Percentiles rank a stretch among this genome's conserved stretches.
phyloP scores from a whole-genome alignment of 2,888 invertebrate genomes.

The Dromius quadrimaculatus region DNA sequence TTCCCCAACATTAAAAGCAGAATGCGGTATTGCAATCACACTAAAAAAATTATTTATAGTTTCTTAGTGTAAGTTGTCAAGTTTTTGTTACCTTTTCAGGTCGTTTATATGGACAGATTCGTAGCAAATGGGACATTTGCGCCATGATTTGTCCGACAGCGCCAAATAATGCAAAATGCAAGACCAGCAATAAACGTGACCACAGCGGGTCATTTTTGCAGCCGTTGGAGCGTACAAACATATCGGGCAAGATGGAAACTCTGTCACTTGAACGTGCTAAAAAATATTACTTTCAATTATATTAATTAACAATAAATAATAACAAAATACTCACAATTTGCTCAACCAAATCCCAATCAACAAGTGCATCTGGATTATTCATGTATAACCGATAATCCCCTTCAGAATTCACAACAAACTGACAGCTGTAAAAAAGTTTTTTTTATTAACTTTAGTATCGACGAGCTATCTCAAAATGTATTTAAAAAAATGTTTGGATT shows the following conservation, averaged over 20 bases:
- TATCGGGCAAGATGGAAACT: conserved; percentile 87
- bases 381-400: conserved; percentile 84
- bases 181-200: conserved; percentile 96
- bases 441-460: no score
- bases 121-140: conserved; percentile 94
- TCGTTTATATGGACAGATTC: conserved; percentile 84
- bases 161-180: conserved; percentile 94
- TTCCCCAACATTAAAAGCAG: conserved; percentile 73
- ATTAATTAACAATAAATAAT: conserved; percentile 22
- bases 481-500: no score
- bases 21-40: conserved; percentile 71
- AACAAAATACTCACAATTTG: conserved; percentile 81
- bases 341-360: conserved; percentile 93
- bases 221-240: conserved; percentile 89
- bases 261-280: conserved; percentile 75
- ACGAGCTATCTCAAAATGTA: no score
- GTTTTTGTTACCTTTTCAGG: conserved; percentile 83
- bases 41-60: conserved; percentile 64
- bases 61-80: not conserved
- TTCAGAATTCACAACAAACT: conserved; percentile 90
- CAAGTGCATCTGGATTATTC: conserved; percentile 87
- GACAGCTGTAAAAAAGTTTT: conserved; percentile 85
- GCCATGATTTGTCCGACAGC: conserved; percentile 84
- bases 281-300: conserved; percentile 54
- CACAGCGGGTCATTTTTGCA: conserved; percentile 93